Conservation (phyloP, 2,113 vertebrate genomes). For the Kryptolebias marmoratus region DNA sequence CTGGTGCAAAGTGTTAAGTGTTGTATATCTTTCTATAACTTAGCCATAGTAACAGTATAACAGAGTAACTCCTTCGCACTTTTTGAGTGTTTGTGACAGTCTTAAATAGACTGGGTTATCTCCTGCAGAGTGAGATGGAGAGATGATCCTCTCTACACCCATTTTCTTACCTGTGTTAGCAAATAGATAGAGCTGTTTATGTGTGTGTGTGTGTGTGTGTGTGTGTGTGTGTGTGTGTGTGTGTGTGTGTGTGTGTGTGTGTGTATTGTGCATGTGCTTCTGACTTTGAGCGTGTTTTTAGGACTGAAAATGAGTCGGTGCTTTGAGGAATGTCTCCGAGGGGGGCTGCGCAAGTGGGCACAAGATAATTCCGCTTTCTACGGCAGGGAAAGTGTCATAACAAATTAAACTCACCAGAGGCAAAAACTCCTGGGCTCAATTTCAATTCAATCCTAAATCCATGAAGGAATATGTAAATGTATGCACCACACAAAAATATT, state of each 20-base stretch:
- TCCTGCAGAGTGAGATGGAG: conserved; percentile 50
- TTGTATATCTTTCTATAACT: conserved; percentile 27
- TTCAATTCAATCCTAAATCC: conserved; percentile 74
- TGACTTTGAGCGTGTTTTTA: conserved; percentile 55
- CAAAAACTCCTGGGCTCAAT: conserved; percentile 74
- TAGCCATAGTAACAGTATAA: conserved; percentile 17
- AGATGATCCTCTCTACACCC: conserved; percentile 33
- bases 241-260: conserved; percentile 19
- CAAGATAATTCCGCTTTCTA: conserved; percentile 68
- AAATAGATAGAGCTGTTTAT: conserved; percentile 38
- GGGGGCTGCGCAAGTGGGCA: conserved; percentile 60
- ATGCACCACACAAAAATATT: conserved; percentile 60
- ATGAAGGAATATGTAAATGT: conserved; percentile 76
- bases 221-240: conserved; percentile 14
- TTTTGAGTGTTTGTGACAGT: conserved; percentile 55
- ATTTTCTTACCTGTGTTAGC: conserved; percentile 57
- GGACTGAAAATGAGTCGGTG: conserved; percentile 49
- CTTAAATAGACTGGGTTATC: conserved; percentile 62
- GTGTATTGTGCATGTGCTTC: conserved; percentile 7
- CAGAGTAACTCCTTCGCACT: conserved; percentile 9
- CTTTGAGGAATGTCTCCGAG: conserved; percentile 68
- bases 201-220: conserved; percentile 7
- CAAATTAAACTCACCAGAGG: conserved; percentile 76
- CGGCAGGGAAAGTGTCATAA: conserved; percentile 70
- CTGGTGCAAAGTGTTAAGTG: conserved; percentile 21